These are phyloP conservation scores for Epizoanthus scotinus DNA, from an alignment of 92 coral and sea anemone genomes.

Conservation along the genomic window DNA sequence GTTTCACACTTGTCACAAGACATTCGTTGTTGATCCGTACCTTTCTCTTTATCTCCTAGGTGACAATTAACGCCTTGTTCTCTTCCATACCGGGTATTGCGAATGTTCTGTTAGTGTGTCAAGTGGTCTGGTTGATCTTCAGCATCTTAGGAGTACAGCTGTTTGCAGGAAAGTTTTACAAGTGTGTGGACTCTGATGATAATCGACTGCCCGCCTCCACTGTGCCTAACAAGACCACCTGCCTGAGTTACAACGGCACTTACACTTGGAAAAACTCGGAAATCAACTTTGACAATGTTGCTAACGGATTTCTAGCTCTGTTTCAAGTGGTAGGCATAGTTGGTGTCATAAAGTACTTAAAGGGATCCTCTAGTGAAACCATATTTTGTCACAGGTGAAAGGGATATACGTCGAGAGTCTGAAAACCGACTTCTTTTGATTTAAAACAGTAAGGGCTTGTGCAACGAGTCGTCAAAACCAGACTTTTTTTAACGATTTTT, in stretches of 20 bases:
- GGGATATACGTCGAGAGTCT: too few relatives aligned
- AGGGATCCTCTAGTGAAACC: too few relatives aligned
- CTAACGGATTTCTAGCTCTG: conserved; percentile 84
- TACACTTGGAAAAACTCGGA: conserved; percentile 90
- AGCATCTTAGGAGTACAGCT: conserved; percentile 98
- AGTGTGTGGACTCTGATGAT: conserved; percentile 71
- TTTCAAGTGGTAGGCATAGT: conserved; percentile 82
- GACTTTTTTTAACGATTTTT: too few relatives aligned
- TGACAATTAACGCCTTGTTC: conserved; percentile 85
- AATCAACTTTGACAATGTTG: conserved; percentile 88
- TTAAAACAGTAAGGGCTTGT: too few relatives aligned
- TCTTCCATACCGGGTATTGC: conserved; percentile 93
- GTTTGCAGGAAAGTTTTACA: conserved; percentile 92
- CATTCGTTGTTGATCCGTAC: too few relatives aligned
- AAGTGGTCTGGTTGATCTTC: conserved; percentile 93
- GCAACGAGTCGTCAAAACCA: too few relatives aligned
- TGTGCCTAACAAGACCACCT: conserved; percentile 73
- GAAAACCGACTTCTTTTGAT: too few relatives aligned
- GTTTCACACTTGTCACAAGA: too few relatives aligned
- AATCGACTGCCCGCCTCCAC: conserved; percentile 58
- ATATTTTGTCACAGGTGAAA: too few relatives aligned
- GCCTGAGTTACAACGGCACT: conserved; percentile 51
- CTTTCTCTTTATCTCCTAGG: conserved; percentile 38
- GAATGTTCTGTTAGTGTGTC: conserved; percentile 87
- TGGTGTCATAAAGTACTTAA: too few relatives aligned